Evolutionary conservation across 2,113 vertebrate genomes (phyloP).

Genomic region (Cricetomys ansorgei): DNA sequence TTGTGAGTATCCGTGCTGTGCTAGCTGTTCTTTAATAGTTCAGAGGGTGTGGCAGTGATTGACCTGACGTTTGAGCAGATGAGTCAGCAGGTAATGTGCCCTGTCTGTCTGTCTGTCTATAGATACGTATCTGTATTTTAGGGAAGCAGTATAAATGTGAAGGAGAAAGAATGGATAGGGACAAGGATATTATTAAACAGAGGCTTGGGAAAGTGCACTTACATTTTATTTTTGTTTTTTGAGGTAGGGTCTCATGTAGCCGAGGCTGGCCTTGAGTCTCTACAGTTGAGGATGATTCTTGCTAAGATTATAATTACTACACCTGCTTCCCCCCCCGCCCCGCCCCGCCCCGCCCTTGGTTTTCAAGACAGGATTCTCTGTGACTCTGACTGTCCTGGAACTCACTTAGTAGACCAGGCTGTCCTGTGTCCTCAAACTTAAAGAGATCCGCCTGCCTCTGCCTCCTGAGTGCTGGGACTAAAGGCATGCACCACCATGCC

Average conservation of each 20-base stretch:
- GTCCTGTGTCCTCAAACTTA: too few relatives aligned
- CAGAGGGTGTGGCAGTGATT: not conserved
- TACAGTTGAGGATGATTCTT: not conserved
- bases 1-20: slow-evolving; percentile 45
- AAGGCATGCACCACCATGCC: too few relatives aligned
- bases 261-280: not conserved
- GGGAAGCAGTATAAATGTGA: not conserved
- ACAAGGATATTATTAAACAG: not conserved
- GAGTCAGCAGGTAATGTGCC: not conserved
- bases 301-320: not conserved
- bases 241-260: not conserved
- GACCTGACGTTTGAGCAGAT: slow-evolving; percentile 14
- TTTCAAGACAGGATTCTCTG: too few relatives aligned
- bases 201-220: not conserved
- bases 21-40: not conserved
- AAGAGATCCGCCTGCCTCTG: too few relatives aligned
- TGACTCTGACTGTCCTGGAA: too few relatives aligned
- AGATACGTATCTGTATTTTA: not conserved
- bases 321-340: too few relatives aligned
- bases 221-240: not conserved
- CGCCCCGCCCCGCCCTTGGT: too few relatives aligned
- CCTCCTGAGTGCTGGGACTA: too few relatives aligned
- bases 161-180: not conserved
- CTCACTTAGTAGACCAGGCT: too few relatives aligned
- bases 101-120: not conserved